Base-by-base conservation (phyloP, 2,888 invertebrate genomes). In the Campoletis raptor region DNA sequence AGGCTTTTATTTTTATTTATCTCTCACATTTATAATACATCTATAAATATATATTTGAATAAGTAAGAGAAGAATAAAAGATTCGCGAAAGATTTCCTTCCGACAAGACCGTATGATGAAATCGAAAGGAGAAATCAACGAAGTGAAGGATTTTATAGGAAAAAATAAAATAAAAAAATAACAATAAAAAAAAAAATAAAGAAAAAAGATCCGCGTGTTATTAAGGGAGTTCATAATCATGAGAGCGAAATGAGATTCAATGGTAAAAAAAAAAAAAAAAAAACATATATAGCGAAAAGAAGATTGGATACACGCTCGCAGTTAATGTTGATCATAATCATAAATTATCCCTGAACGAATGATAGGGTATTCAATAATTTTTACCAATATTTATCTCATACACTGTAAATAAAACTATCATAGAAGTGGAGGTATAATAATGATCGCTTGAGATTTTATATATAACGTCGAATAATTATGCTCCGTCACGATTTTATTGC, bases 41-140 rank as follows among this genome's bases (percentile, higher is more conserved):
- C 30, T 48, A 40, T 48, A 69, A 24, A 57, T 78, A 74, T 57
- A 61, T 37, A 57, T 30, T 30, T 67, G n/a, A 57, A 69, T 9
- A 18, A 48, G 24, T 30, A 15, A 70, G 67, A 57, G 73, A 64
- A 18, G 21, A 24, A 64, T 81, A 64, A 54, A n/a, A 52, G 48
- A 15, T 37, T 64, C 52, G 37, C 57, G 21, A 76, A 78, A 24
- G 52, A 72, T 83, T 78, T 78, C 42, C 78, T 79, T 66, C 45
- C 52, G 81, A 76, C 61, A 61, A 37, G 30, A 18, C 57, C 40
- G 61, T 36, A 6, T 52, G 74, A 85, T 54, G 74, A 81, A 81
- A 85, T 77, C 66, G 72, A 77, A 52, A 76, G 70, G 80, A 81
- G 45, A 81, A 81, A 64, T 72, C 76, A 45, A 30, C 37, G 66